A percentile compares a stretch with the other conserved stretches of the same genome.
Conservation (phyloP, 1,140 invertebrate species). For the Gonatopus flavifemur region DNA sequence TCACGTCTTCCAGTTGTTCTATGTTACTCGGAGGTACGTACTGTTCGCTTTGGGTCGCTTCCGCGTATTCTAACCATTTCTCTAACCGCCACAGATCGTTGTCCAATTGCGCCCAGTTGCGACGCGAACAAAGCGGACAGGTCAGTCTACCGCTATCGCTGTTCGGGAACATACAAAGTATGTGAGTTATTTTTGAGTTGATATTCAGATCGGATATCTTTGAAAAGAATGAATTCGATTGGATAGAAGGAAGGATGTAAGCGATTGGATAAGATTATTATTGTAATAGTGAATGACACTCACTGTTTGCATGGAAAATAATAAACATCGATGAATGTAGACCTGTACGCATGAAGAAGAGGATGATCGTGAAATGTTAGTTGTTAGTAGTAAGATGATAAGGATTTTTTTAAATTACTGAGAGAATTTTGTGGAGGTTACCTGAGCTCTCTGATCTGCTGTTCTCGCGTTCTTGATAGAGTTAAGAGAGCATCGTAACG, state of each 20-base stretch:
- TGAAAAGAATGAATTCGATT: too few species aligned
- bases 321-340: conserved; percentile 64
- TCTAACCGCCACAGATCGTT: conserved; percentile 87
- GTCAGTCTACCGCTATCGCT: conserved; percentile 76
- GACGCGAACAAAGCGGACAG: conserved; percentile 78
- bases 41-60: conserved; percentile 75
- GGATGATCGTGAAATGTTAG: background rate
- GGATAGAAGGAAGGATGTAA: too few species aligned
- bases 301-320: conserved; percentile 70
- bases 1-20: conserved; percentile 81
- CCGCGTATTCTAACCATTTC: conserved; percentile 86
- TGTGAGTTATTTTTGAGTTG: too few species aligned
- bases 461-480: conserved; percentile 72
- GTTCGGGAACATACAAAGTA: conserved; percentile 1
- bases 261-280: background rate
- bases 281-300: conserved; percentile 49
- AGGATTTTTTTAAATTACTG: background rate
- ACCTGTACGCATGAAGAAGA: conserved; percentile 57
- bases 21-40: conserved; percentile 72
- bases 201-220: too few species aligned
- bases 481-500: conserved; percentile 71
- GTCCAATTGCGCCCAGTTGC: conserved; percentile 86
- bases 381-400: conserved; percentile 1
- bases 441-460: conserved; percentile 74
- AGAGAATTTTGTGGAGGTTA: too few species aligned